Conservation (phyloP, 2,113 vertebrate species). For the Oreochromis spilurus region DNA sequence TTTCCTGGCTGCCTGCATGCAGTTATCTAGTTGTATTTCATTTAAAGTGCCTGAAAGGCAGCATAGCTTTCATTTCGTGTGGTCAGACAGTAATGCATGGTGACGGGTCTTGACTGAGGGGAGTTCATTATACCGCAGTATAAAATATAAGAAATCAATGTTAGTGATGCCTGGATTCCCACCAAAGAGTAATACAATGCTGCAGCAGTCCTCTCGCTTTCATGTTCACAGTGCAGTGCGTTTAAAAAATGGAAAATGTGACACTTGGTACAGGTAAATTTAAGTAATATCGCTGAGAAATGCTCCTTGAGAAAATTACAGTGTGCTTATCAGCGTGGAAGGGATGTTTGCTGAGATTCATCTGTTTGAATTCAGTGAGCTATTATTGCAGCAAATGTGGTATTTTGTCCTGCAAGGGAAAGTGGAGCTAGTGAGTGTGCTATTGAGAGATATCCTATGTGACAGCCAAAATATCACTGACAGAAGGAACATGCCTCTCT, state of each 20-base stretch:
- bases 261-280: slow-evolving; percentile 21
- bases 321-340: slow-evolving; percentile 14
- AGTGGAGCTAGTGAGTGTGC: not conserved
- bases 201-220: not conserved
- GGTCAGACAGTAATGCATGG: slow-evolving; percentile 23
- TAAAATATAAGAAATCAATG: slow-evolving; percentile 43
- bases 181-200: not conserved
- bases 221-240: not conserved
- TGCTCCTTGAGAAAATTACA: slow-evolving; percentile 25
- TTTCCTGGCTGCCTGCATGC: slow-evolving; percentile 6
- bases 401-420: not conserved
- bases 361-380: slow-evolving; percentile 30
- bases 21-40: slow-evolving; percentile 2
- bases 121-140: slow-evolving; percentile 44
- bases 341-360: slow-evolving; percentile 15
- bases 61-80: slow-evolving; percentile 5
- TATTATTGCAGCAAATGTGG: slow-evolving; percentile 4
- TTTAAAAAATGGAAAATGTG: slow-evolving; percentile 36
- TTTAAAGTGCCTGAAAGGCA: slow-evolving; percentile 26
- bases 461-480: slow-evolving; percentile 42
- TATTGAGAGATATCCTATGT: slow-evolving; percentile 18
- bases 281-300: slow-evolving; percentile 15
- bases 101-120: slow-evolving; percentile 37
- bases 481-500: slow-evolving; percentile 30
- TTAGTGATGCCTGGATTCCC: slow-evolving; percentile 32